Conservation (phyloP, 2,113 vertebrate species). For the Anas platyrhynchos region DNA sequence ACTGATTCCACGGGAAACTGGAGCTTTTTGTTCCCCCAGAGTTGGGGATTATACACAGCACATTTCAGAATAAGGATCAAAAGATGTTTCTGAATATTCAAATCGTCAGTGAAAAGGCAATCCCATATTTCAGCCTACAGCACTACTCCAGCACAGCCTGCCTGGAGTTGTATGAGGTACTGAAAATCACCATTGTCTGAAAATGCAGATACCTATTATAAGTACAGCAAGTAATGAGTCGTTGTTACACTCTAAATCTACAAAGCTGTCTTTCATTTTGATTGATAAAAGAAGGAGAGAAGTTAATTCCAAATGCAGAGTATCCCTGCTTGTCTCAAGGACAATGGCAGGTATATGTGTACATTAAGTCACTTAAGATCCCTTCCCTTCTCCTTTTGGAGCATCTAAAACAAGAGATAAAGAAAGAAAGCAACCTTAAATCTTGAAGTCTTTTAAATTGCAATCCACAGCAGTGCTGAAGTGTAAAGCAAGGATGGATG, state of each 20-base stretch:
- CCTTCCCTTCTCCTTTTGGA: neutral
- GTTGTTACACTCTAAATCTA: accelerated
- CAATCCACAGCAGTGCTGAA: neutral
- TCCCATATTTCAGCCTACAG: neutral
- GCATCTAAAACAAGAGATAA: accelerated
- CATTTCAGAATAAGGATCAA: neutral
- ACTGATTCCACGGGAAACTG: neutral
- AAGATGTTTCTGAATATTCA: neutral
- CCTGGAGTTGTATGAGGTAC: accelerated
- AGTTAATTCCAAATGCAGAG: neutral
- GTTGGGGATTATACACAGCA: neutral
- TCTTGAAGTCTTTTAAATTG: neutral
- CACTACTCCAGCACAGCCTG: neutral
- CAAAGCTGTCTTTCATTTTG: neutral
- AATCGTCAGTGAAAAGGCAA: neutral
- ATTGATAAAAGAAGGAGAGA: neutral
- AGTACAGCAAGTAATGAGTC: accelerated
- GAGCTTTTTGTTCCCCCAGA: neutral
- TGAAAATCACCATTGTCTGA: neutral
- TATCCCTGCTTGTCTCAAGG: neutral
- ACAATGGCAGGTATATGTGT: neutral
- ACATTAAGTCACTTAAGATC: neutral
- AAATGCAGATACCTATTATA: accelerated
- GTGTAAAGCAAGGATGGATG: neutral
- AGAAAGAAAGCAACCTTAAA: neutral